Evolutionary conservation across 2,797 vertebrate species (phyloP), one percentile per base, ranked within the genome.

Genomic region (Corythornis leucogaster): DNA sequence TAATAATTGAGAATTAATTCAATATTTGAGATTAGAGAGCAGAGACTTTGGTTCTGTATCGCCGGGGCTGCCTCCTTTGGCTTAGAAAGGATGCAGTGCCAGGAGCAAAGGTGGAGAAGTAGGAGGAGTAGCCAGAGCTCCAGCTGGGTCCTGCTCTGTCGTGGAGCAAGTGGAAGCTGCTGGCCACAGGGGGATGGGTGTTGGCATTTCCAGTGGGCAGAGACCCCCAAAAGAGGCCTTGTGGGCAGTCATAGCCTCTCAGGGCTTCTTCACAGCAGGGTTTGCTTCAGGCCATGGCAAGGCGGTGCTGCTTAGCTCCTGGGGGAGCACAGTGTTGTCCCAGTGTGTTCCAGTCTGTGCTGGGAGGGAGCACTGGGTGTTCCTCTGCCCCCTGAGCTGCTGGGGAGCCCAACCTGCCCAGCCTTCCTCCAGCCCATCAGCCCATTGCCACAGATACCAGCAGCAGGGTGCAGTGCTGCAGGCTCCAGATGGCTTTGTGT

Each of bases 141-240:
- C 6, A 5, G 3, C 13, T 2, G 2, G 28, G 50, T 28, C 35
- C 22, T 17, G 33, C 42, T 22, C 17, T 7, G 2, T 24, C 18
- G 8, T 14, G 42, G 33, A 25, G 35, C 9, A 8, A 22, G 35
- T 12, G 21, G 21, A 68, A 25, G n/a, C 17, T 43, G 5, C 38
- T 43, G 62, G 16, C 21, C 22, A 1, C 4, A 5, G 18, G 28
- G 42, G 5, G 7, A 6, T 0, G 21, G 21, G 14, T 31, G 2
- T 48, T 75, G 21, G 14, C 33, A 8, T 69, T 80, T 51, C 20
- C 7, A 22, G 5, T 40, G 6, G 13, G 33, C 54, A 19, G 10
- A 43, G 28, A 18, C 13, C 30, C 45, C 18, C 24, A 11, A 30
- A 67, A 20, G 46, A 61, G n/a, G 33, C 6, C 8, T 15, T 7